Percentiles rank a stretch among this genome's conserved stretches.
phyloP scores from a whole-genome alignment of 2,888 invertebrate species.

The Amorpha juglandis region DNA sequence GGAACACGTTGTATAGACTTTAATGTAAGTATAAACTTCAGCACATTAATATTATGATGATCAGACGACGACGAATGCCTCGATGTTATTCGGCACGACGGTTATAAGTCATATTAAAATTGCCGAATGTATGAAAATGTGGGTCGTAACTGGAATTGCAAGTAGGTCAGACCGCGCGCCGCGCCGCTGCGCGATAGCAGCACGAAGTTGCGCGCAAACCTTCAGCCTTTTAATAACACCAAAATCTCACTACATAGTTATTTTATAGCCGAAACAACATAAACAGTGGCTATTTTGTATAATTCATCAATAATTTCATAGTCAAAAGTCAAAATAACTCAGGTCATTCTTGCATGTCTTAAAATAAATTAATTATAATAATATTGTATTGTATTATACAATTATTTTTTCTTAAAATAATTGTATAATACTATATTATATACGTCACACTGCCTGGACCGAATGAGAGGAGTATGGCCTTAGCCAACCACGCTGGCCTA shows the following conservation, averaged over 20 bases:
- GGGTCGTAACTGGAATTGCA: constrained; percentile 57
- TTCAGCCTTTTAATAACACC: constrained; percentile 40
- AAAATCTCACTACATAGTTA: constrained; percentile 46
- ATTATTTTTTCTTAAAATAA: too few species aligned
- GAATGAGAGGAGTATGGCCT: too few species aligned
- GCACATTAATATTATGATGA: background rate
- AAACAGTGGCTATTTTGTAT: constrained; percentile 41
- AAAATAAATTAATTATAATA: too few species aligned
- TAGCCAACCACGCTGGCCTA: too few species aligned
- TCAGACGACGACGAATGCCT: background rate
- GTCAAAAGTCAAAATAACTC: too few species aligned
- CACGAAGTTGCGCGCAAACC: constrained; percentile 37
- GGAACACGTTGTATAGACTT: too few species aligned
- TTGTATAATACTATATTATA: too few species aligned
- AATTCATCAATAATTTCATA: too few species aligned
- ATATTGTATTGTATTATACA: too few species aligned
- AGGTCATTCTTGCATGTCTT: too few species aligned
- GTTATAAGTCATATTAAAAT: constrained; percentile 56
- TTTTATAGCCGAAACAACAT: constrained; percentile 43
- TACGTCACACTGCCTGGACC: too few species aligned
- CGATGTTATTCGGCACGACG: background rate
- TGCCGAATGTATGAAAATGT: constrained; percentile 57
- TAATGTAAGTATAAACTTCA: background rate
- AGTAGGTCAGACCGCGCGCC: constrained; percentile 70
- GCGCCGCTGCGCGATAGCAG: constrained; percentile 34